Percentiles rank a stretch among this genome's conserved stretches.
These are phyloP conservation scores for Dryadula phaetusa DNA, from an alignment of 2,888 invertebrate species.

Conservation along the genomic window DNA sequence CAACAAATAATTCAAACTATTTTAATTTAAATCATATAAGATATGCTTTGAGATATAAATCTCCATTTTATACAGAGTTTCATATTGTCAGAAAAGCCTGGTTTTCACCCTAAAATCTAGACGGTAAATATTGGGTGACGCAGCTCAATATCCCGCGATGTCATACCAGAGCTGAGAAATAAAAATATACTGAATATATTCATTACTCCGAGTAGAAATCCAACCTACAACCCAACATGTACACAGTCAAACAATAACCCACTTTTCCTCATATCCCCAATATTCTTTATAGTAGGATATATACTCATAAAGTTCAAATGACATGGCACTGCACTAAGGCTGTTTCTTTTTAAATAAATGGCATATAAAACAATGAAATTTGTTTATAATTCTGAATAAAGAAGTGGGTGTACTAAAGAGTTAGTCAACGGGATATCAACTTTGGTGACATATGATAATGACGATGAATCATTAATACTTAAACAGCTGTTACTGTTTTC, in stretches of 20 bases:
- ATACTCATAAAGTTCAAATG: no score
- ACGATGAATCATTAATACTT: constrained; percentile 7
- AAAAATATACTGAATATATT: no score
- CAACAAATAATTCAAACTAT: constrained; percentile 13
- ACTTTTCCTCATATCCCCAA: neutral
- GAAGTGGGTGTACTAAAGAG: neutral
- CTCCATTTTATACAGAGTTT: no score
- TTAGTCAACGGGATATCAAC: neutral
- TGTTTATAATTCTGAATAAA: constrained; percentile 1
- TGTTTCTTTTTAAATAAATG: neutral
- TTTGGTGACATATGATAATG: constrained; percentile 14
- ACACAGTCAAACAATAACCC: no score
- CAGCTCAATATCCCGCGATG: no score
- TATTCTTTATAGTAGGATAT: no score
- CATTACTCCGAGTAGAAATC: no score
- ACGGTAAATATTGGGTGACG: no score
- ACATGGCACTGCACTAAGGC: neutral
- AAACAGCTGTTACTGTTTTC: neutral
- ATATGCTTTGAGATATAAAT: neutral
- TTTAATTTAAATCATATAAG: neutral
- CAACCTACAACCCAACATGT: no score
- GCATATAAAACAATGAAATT: neutral
- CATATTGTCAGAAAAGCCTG: no score
- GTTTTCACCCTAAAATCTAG: no score
- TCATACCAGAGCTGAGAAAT: no score